Base-by-base conservation (phyloP, 2,888 invertebrate species). In the Adela reaumurella region DNA sequence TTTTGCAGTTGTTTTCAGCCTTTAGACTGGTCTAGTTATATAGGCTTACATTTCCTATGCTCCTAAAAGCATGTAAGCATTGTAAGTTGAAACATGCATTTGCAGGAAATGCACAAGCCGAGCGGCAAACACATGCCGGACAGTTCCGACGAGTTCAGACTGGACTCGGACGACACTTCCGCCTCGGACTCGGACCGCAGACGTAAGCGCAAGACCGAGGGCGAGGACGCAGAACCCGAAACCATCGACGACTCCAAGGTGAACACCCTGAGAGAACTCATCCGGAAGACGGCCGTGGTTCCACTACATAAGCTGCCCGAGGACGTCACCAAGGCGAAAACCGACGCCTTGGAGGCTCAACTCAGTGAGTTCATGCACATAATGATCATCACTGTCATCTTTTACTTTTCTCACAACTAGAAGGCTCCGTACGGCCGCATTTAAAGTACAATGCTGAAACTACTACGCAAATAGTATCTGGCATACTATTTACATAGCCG, bases 81-180 rank as follows among this genome's bases (percentile, higher is more conserved):
- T 24, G 24, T 24, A 24, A 24, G 24, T 10, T 10, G 24, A 6
- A 24, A 24, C 43, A 43, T 17, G n/a, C 19, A 47, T 28, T 17
- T n/a, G 11, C 61, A 78, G 80, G 80, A 80, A 57, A 74, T 77
- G 68, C 79, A 80, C 64, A 80, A 80, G 52, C 76, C 77, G 1
- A 76, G 76, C 62, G 79, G 80, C 53, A 79, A 81, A 54, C 81
- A 81, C 64, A 79, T 77, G 78, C 67, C 72, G 46, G 80, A 80
- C 60, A 78, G 76, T 50, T 78, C 78, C 1, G 77, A 80, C 59
- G 80, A 79, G 63, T 80, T 74, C 63, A 72, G 72, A 51, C 59
- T 74, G 41, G 67, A 70, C 18, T 70, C 74, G 1, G 72, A 71
- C 19, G 53, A 59, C 1, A 20, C 29, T 19, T 60, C 67, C 0